phyloP scores from a whole-genome alignment of 1,140 invertebrate genomes.

The Heliconius eleuchia region DNA sequence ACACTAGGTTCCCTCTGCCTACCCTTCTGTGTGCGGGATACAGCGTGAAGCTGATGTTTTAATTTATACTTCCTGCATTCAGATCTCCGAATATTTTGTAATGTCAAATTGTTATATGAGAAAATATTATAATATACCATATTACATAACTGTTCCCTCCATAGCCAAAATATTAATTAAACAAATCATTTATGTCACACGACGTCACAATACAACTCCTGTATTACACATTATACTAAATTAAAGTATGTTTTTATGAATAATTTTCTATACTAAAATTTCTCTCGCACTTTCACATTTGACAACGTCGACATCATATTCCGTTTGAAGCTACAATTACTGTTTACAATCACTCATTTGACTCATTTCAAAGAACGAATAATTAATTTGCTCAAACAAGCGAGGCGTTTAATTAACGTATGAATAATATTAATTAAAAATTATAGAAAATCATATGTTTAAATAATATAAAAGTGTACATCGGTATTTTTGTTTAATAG shows the following conservation, averaged over 20 bases:
- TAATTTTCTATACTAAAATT: not conserved
- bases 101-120: no score
- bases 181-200: not conserved
- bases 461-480: no score
- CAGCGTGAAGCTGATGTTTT: no score
- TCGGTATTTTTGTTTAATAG: no score
- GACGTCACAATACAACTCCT: not conserved
- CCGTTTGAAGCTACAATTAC: not conserved
- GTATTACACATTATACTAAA: not conserved
- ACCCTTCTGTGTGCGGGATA: no score
- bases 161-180: not conserved
- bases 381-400: constrained; percentile 9
- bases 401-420: not conserved
- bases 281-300: not conserved
- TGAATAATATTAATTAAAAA: not conserved
- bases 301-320: constrained; percentile 7
- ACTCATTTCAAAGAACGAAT: constrained; percentile 19
- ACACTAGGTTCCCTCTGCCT: no score
- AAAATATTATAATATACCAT: no score
- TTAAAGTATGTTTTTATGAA: not conserved
- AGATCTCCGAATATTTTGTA: no score
- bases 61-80: no score
- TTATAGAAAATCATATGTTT: not conserved
- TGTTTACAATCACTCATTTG: constrained; percentile 17
- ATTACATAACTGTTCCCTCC: not conserved